Conservation (phyloP, 2,888 invertebrate genomes). For the Laspeyria flexula region DNA sequence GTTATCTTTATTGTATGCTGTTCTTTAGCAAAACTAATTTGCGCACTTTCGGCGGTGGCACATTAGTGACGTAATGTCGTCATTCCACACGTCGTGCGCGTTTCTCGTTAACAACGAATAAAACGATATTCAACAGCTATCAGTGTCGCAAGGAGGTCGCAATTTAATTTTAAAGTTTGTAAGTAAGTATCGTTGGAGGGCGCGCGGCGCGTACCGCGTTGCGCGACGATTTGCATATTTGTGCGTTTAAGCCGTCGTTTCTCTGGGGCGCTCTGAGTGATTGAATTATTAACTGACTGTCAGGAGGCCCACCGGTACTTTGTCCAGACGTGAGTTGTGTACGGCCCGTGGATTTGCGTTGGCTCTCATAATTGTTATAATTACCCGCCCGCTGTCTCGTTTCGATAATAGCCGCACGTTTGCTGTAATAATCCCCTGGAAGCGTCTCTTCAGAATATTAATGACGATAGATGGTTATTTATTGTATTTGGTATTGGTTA, state of each 20-base stretch:
- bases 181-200: conserved; percentile 55
- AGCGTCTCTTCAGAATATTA: conserved; percentile 53
- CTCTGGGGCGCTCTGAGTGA: conserved; percentile 64
- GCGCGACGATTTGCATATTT: conserved; percentile 71
- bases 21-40: conserved; percentile 40
- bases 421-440: conserved; percentile 49
- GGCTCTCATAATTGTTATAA: conserved; percentile 69
- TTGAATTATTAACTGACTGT: conserved; percentile 80
- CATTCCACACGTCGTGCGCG: conserved; percentile 11
- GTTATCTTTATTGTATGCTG: conserved; percentile 38
- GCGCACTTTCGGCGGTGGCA: conserved; percentile 20
- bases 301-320: conserved; percentile 61
- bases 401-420: conserved; percentile 60
- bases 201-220: conserved; percentile 29
- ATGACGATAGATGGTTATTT: conserved; percentile 42
- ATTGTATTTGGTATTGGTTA: conserved; percentile 34
- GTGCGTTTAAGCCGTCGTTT: conserved; percentile 65
- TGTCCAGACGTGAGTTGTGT: conserved; percentile 68
- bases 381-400: conserved; percentile 57
- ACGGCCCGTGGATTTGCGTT: conserved; percentile 53
- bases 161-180: conserved; percentile 71
- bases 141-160: conserved; percentile 51
- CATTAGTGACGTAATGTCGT: conserved; percentile 27
- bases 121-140: conserved; percentile 50
- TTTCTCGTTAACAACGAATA: conserved; percentile 22